phyloP scores from a whole-genome alignment of 2,797 vertebrate genomes.

The Acanthornis magna region DNA sequence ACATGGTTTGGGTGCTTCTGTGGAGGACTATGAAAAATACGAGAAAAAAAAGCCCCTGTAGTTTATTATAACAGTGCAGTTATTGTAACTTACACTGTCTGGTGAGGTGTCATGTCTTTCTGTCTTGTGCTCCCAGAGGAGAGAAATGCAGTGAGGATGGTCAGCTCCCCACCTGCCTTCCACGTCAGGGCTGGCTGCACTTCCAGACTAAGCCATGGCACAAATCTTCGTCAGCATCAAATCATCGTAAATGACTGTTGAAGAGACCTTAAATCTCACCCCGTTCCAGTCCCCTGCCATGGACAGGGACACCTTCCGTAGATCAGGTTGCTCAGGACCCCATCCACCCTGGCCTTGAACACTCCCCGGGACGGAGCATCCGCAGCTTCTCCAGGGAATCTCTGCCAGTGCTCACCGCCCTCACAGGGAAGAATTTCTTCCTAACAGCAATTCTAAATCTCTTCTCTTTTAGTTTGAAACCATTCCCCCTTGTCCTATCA shows the following conservation, averaged over 20 bases:
- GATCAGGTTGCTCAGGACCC: neutral
- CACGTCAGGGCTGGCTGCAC: neutral
- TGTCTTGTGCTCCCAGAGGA: neutral
- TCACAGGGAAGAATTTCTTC: neutral
- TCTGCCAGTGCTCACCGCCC: neutral
- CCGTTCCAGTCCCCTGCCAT: rapidly evolving
- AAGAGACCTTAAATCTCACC: neutral
- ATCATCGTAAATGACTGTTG: neutral
- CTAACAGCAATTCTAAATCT: neutral
- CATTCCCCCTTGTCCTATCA: neutral
- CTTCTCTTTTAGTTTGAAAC: neutral
- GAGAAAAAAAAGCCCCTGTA: neutral
- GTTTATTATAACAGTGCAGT: neutral
- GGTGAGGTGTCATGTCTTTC: neutral
- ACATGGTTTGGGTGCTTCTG: neutral
- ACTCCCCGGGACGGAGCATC: neutral
- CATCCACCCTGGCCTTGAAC: neutral
- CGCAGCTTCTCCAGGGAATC: neutral
- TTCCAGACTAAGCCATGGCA: neutral
- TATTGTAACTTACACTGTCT: neutral
- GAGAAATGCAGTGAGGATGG: rapidly evolving
- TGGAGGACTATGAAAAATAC: neutral
- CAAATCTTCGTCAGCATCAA: neutral
- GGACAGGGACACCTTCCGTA: neutral
- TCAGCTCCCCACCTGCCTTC: neutral